Evolutionary conservation across 1,140 invertebrate species (phyloP).

Genomic region (Scaptomyza hsui): DNA sequence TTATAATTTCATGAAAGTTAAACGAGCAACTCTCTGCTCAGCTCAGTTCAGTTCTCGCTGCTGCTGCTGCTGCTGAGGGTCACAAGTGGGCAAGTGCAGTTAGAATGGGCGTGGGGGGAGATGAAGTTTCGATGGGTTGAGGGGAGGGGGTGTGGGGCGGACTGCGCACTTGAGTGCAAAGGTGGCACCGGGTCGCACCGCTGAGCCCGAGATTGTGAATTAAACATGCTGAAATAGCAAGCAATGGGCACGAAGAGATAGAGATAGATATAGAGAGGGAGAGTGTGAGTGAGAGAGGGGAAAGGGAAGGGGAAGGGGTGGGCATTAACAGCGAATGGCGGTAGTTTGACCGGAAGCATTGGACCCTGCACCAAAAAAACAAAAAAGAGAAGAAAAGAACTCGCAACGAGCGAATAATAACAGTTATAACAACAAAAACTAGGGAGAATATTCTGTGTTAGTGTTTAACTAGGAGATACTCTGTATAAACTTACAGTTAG

Average conservation of each 20-base stretch:
- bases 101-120: constrained; percentile 1
- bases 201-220: constrained; percentile 73
- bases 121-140: not conserved
- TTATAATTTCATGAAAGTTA: constrained; percentile 84
- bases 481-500: too few species aligned
- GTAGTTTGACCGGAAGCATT: constrained; percentile 57
- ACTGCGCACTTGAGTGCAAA: constrained; percentile 79
- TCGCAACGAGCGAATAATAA: constrained; percentile 32
- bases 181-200: constrained; percentile 66
- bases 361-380: constrained; percentile 25
- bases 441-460: not conserved
- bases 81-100: constrained; percentile 48
- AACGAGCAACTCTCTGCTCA: constrained; percentile 74
- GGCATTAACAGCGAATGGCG: constrained; percentile 65
- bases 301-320: too few species aligned
- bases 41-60: constrained; percentile 22
- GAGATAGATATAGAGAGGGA: not conserved
- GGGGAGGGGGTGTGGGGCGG: constrained; percentile 41
- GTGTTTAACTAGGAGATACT: not conserved
- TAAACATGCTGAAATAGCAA: constrained; percentile 68
- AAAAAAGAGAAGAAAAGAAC: not conserved
- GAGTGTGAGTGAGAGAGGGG: not conserved
- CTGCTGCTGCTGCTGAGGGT: constrained; percentile 47
- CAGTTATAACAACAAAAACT: constrained; percentile 28
- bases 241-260: constrained; percentile 3